phyloP scores from a whole-genome alignment of 37 sponge, comb jelly and placozoan species.

The Lycopodina hypogea region DNA sequence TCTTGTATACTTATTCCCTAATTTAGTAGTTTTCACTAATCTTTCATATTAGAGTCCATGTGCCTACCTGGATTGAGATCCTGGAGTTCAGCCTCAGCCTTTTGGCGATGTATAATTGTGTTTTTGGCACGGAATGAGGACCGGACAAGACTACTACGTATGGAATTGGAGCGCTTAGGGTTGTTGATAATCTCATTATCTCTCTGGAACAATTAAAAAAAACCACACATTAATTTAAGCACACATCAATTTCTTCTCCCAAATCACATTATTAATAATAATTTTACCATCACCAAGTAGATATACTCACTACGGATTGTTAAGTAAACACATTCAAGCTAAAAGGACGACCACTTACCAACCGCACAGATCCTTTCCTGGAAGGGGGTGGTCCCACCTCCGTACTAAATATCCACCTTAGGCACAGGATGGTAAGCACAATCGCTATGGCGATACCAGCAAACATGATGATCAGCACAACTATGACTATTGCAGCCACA shows the following conservation, averaged over 20 bases:
- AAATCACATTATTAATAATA: too few relatives aligned
- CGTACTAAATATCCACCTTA: not conserved
- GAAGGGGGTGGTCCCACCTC: conserved; percentile 37
- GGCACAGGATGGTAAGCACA: conserved; percentile 7
- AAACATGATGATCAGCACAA: conserved; percentile 9
- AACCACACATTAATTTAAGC: too few relatives aligned
- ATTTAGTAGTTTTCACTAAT: not conserved
- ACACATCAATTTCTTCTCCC: too few relatives aligned
- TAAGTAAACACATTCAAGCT: too few relatives aligned
- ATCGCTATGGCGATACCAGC: conserved; percentile 15
- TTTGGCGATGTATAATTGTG: not conserved
- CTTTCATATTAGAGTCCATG: too few relatives aligned
- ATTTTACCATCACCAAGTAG: too few relatives aligned
- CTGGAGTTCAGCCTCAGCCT: conserved; percentile 24
- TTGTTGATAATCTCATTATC: not conserved
- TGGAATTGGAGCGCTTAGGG: not conserved
- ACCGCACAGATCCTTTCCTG: conserved; percentile 53
- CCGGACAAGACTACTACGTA: not conserved
- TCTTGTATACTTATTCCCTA: not conserved
- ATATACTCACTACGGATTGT: too few relatives aligned
- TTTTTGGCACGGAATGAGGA: not conserved
- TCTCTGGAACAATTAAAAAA: too few relatives aligned
- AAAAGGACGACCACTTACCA: conserved; percentile 48
- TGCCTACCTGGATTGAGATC: conserved; percentile 33
- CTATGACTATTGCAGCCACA: conserved; percentile 43